These are phyloP conservation scores for Cossypha polioptera DNA, from an alignment of 2,797 vertebrate species.

Conservation along the genomic window DNA sequence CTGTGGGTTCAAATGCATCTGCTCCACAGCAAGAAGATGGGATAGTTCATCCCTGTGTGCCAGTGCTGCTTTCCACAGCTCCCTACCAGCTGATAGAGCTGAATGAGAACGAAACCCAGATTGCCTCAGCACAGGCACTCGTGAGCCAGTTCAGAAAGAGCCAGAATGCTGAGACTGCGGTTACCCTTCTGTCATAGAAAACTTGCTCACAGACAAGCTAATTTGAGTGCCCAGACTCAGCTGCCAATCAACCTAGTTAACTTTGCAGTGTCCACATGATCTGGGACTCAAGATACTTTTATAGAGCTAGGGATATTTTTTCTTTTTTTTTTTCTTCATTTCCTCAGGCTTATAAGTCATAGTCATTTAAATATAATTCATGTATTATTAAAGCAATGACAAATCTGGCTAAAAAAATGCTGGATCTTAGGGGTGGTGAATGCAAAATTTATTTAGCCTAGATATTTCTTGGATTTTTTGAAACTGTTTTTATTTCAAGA, in stretches of 20 bases:
- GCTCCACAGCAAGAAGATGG: accelerated
- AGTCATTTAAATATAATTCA: neutral
- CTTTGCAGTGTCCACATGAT: neutral
- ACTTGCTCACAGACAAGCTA: conserved; percentile 35
- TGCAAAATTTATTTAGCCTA: neutral
- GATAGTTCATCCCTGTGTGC: neutral
- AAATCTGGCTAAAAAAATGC: neutral
- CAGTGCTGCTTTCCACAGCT: neutral
- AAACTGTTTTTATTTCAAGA: neutral
- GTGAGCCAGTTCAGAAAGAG: neutral
- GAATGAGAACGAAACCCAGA: neutral
- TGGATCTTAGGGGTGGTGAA: neutral
- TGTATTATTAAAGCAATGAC: neutral
- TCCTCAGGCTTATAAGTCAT: neutral
- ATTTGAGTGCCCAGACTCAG: conserved; percentile 52
- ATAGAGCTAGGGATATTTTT: neutral
- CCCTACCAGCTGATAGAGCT: neutral
- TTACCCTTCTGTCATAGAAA: neutral
- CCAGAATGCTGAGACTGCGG: neutral
- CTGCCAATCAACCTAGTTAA: conserved; percentile 53
- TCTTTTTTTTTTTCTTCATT: neutral
- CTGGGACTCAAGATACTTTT: neutral
- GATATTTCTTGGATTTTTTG: neutral
- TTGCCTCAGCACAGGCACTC: neutral
- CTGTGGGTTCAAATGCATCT: neutral